Percentiles rank a stretch among this genome's conserved stretches.
These are phyloP conservation scores for Mythimna ferrago DNA, from an alignment of 2,888 invertebrate species.

Conservation along the genomic window DNA sequence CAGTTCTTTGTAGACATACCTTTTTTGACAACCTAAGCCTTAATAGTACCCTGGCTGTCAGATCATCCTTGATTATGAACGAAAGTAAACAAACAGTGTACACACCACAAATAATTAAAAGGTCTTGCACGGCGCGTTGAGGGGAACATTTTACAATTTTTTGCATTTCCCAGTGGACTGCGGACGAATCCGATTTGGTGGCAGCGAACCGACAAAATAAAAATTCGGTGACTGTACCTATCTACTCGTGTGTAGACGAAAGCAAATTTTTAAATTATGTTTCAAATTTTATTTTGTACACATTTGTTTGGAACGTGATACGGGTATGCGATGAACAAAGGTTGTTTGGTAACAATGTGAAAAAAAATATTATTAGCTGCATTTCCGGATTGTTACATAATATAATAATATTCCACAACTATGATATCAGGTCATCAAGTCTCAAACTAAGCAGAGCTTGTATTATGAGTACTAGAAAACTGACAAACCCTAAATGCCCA, in stretches of 20 bases:
- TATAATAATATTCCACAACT: no score
- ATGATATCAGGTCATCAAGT: no score
- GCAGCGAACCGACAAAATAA: slow-evolving; percentile 46
- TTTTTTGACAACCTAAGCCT: not conserved
- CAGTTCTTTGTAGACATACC: not conserved
- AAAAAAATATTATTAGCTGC: not conserved
- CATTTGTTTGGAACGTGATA: not conserved
- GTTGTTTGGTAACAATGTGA: slow-evolving; percentile 1
- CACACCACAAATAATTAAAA: slow-evolving; percentile 56
- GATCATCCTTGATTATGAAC: slow-evolving; percentile 7
- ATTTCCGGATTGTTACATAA: not conserved
- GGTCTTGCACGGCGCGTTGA: slow-evolving; percentile 20
- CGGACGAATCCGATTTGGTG: slow-evolving; percentile 34
- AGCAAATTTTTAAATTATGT: slow-evolving; percentile 36
- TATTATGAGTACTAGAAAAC: no score
- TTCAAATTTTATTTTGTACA: slow-evolving; percentile 34
- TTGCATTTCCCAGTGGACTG: slow-evolving; percentile 54
- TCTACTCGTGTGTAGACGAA: slow-evolving; percentile 5
- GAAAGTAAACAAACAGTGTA: slow-evolving; percentile 25
- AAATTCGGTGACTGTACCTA: slow-evolving; percentile 19
- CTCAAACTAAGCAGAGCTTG: no score
- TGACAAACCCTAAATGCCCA: no score
- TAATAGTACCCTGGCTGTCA: not conserved
- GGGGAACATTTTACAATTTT: slow-evolving; percentile 43
- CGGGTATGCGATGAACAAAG: not conserved